Evolutionary conservation across 2,113 vertebrate species (phyloP).

Genomic region (Otis tarda): DNA sequence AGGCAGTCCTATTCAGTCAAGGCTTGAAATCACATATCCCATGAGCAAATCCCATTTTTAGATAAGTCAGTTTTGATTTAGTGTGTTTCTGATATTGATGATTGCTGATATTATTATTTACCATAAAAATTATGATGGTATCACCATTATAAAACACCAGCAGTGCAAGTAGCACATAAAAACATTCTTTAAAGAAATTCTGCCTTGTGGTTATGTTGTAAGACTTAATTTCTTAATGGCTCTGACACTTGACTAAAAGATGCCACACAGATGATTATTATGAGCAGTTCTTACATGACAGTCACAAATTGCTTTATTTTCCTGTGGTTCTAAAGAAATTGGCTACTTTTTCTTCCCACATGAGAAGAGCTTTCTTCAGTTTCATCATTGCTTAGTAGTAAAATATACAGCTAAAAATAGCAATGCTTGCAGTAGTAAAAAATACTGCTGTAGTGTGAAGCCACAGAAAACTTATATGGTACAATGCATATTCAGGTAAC

Average conservation of each 20-base stretch:
- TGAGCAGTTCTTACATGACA: not conserved
- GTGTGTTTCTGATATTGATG: not conserved
- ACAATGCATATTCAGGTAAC: conserved; percentile 4
- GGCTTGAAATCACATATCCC: not conserved
- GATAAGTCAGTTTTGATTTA: conserved; percentile 7
- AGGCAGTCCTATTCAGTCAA: not conserved
- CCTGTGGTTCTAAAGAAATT: not conserved
- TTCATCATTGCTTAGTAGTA: conserved; percentile 54
- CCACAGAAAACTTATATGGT: not conserved
- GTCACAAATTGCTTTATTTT: not conserved
- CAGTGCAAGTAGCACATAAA: not conserved
- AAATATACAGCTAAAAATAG: conserved; percentile 71
- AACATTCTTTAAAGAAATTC: not conserved
- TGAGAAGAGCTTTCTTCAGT: conserved; percentile 32
- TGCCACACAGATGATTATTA: not conserved
- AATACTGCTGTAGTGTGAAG: conserved; percentile 38
- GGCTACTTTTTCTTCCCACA: conserved; percentile 21
- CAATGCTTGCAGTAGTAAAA: conserved; percentile 65
- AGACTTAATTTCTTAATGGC: not conserved
- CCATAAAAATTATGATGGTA: not conserved
- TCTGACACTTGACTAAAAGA: not conserved
- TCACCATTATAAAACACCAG: not conserved
- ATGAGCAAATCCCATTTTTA: not conserved
- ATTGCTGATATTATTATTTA: not conserved
- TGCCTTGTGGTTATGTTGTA: not conserved